A percentile compares a stretch with the other conserved stretches of the same genome.
Conservation (phyloP, 2,113 vertebrate species). For the Lanius ludovicianus region DNA sequence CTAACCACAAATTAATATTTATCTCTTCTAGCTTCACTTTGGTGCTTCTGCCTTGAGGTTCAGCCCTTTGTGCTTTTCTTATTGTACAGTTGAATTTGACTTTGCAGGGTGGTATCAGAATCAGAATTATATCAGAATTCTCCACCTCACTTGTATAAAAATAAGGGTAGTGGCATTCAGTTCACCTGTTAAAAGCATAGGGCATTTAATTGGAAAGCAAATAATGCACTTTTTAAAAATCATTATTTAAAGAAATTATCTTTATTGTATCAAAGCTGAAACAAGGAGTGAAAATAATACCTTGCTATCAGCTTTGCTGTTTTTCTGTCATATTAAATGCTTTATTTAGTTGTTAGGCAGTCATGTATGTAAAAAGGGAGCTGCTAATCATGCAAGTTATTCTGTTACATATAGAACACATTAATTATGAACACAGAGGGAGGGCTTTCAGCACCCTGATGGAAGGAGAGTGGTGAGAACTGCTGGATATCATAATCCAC, state of each 20-base stretch:
- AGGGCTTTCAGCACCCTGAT: background rate
- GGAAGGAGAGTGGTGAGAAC: background rate
- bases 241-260: background rate
- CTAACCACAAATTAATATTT: background rate
- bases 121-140: background rate
- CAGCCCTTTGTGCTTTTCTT: background rate
- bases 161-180: background rate
- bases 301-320: background rate
- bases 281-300: background rate
- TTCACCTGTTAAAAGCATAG: background rate
- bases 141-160: background rate
- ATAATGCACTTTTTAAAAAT: background rate
- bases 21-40: background rate
- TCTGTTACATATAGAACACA: background rate
- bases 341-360: background rate
- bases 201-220: background rate
- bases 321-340: background rate
- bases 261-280: background rate
- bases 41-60: background rate
- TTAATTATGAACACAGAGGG: background rate
- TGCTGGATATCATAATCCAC: background rate
- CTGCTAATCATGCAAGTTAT: background rate
- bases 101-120: background rate
- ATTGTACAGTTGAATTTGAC: background rate
- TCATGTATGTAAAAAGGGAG: background rate